These are phyloP conservation scores for Passer montanus DNA, from an alignment of 2,113 vertebrate genomes.

Conservation along the genomic window DNA sequence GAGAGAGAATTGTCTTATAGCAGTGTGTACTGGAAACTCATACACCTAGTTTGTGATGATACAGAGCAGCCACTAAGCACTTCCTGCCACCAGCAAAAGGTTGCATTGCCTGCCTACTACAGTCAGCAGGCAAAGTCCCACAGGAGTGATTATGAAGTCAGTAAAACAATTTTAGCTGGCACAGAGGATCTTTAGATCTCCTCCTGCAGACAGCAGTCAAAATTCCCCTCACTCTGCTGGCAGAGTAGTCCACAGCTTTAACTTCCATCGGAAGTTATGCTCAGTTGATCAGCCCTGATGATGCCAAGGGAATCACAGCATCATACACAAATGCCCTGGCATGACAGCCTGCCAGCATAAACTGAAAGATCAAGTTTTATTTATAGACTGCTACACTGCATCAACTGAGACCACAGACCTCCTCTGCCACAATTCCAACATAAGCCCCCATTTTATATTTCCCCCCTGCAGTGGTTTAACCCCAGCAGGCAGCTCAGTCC, in stretches of 20 bases:
- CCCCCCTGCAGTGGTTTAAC: not conserved
- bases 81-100: not conserved
- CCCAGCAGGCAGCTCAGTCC: not conserved
- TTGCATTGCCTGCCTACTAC: not conserved
- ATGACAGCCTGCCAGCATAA: not conserved
- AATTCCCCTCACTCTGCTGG: not conserved
- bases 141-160: not conserved
- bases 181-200: not conserved
- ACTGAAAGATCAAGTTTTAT: not conserved
- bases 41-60: not conserved
- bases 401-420: not conserved
- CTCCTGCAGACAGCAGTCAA: not conserved
- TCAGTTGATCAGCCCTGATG: not conserved
- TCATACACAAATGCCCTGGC: not conserved
- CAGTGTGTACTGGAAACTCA: not conserved
- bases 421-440: not conserved
- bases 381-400: not conserved
- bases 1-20: not conserved
- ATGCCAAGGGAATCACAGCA: not conserved
- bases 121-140: not conserved
- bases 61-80: not conserved
- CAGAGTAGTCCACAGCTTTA: not conserved
- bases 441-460: not conserved
- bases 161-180: not conserved
- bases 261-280: rapidly evolving